phyloP scores from a whole-genome alignment of 1,140 invertebrate species.

The Rhyacophila brunnea region DNA sequence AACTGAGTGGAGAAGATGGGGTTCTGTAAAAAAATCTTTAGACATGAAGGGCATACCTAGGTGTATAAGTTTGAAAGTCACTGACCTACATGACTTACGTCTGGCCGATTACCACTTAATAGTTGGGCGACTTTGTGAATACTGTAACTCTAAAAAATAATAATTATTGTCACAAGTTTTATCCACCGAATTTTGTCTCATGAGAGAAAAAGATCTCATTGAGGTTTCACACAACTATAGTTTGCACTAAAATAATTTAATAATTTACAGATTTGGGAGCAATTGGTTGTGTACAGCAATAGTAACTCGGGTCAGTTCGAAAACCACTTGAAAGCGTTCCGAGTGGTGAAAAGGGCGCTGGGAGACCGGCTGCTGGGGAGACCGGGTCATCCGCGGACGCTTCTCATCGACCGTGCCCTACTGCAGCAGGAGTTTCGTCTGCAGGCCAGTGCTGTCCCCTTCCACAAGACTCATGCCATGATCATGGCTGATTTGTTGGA shows the following conservation, averaged over 20 bases:
- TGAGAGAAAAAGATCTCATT: too few species aligned
- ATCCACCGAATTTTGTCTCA: too few species aligned
- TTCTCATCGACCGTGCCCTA: slow-evolving; percentile 64
- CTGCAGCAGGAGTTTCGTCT: slow-evolving; percentile 68
- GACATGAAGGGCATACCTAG: too few species aligned
- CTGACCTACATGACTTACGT: too few species aligned
- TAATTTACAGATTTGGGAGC: slow-evolving; percentile 29
- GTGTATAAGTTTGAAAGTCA: too few species aligned
- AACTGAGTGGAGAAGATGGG: too few species aligned
- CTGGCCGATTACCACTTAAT: too few species aligned
- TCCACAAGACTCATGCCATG: slow-evolving; percentile 59
- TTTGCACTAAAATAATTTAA: neutral
- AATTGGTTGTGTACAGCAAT: slow-evolving; percentile 11
- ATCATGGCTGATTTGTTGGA: slow-evolving; percentile 65
- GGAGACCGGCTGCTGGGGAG: slow-evolving; percentile 62
- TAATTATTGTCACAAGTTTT: too few species aligned
- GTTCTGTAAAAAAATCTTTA: too few species aligned
- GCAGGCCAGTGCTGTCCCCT: slow-evolving; percentile 42
- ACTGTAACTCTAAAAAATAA: too few species aligned
- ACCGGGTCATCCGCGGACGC: slow-evolving; percentile 61
- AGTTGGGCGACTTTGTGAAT: too few species aligned
- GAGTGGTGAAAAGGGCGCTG: slow-evolving; percentile 38
- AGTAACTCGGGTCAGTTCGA: slow-evolving; percentile 21
- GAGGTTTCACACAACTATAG: too few species aligned
- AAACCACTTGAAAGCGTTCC: slow-evolving; percentile 28